phyloP scores from a whole-genome alignment of 2,888 invertebrate genomes.

The Scaptomyza caliginosa region DNA sequence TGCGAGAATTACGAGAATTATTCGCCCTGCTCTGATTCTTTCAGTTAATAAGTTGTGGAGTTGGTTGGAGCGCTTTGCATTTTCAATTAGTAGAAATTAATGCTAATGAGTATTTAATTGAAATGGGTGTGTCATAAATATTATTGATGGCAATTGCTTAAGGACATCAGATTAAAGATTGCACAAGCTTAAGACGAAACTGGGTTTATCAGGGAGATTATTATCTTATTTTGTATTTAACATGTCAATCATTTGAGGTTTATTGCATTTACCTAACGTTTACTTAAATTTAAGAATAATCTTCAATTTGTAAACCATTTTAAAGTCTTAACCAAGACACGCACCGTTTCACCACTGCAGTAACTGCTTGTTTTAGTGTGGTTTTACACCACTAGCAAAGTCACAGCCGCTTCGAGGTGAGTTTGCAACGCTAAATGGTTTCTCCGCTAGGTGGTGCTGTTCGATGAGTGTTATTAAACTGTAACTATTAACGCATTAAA shows the following conservation, averaged over 20 bases:
- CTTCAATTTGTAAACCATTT: not conserved
- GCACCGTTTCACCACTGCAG: not conserved
- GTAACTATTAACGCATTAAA: too few species aligned
- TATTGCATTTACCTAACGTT: too few species aligned
- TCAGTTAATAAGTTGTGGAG: constrained; percentile 20
- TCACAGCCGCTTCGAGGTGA: not conserved
- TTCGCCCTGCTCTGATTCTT: constrained; percentile 15
- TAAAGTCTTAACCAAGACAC: too few species aligned
- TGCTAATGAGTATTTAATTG: constrained; percentile 74
- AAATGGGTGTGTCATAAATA: constrained; percentile 10
- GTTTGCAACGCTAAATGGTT: not conserved
- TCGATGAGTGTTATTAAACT: too few species aligned
- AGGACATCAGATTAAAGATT: not conserved
- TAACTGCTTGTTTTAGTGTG: not conserved
- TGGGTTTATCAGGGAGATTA: too few species aligned
- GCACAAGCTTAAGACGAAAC: not conserved
- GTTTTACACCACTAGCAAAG: not conserved
- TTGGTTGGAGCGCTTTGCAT: constrained; percentile 40
- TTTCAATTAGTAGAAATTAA: constrained; percentile 67
- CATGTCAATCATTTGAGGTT: too few species aligned
- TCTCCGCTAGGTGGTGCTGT: not conserved
- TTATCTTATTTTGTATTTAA: too few species aligned
- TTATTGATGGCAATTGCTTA: not conserved
- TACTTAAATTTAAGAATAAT: too few species aligned
- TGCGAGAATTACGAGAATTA: not conserved